Conservation (phyloP, 2,888 invertebrate species). For the Drosophila formosana region DNA sequence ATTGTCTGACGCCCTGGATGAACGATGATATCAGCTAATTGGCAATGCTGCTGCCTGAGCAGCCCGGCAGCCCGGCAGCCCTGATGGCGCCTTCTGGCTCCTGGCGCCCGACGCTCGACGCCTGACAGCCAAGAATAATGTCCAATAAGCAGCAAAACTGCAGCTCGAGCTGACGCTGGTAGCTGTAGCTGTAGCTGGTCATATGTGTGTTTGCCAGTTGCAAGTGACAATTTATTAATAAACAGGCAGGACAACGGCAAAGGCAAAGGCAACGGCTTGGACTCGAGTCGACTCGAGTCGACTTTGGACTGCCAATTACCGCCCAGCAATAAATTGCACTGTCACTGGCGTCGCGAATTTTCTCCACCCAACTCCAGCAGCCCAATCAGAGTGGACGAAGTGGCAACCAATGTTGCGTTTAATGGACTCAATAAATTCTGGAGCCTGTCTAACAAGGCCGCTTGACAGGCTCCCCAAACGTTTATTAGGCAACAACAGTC, state of each 20-base stretch:
- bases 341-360: conserved; percentile 53
- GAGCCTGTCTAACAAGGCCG: conserved; percentile 52
- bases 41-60: conserved; percentile 46
- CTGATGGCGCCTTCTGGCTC: conserved; percentile 10
- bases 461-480: conserved; percentile 21
- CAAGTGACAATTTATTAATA: conserved; percentile 81
- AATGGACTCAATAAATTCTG: conserved; percentile 74
- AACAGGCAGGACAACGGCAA: conserved; percentile 47
- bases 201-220: conserved; percentile 49
- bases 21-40: conserved; percentile 76
- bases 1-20: conserved; percentile 40
- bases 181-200: background rate
- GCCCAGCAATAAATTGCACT: conserved; percentile 73
- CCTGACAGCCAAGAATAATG: conserved; percentile 49
- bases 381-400: conserved; percentile 37
- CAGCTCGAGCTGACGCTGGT: background rate
- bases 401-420: conserved; percentile 68
- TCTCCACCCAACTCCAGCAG: conserved; percentile 10
- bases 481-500: conserved; percentile 20
- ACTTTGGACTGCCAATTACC: conserved; percentile 67
- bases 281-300: conserved; percentile 21
- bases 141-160: conserved; percentile 44
- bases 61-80: background rate
- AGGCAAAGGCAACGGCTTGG: conserved; percentile 7
- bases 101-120: conserved; percentile 5